A percentile compares a stretch with the other conserved stretches of the same genome.
These are phyloP conservation scores for Phataginus tetradactyla DNA, from an alignment of 2,797 vertebrate species.

Conservation along the genomic window DNA sequence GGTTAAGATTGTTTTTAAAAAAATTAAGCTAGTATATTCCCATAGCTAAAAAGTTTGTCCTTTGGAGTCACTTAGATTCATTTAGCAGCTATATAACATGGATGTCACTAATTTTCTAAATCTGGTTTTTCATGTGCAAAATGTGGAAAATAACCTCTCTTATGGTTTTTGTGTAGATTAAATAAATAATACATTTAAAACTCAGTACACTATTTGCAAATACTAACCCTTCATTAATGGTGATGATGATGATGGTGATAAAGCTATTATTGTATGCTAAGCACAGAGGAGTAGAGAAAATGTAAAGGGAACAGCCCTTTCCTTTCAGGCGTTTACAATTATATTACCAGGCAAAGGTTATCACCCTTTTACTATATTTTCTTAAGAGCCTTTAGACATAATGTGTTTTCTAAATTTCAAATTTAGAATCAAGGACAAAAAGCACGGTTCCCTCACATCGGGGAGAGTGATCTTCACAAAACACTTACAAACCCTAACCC, in stretches of 20 bases:
- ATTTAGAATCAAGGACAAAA: slow-evolving; percentile 6
- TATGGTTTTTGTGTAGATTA: not conserved
- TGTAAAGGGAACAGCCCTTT: not conserved
- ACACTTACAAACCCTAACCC: not conserved
- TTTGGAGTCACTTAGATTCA: not conserved
- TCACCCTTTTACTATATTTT: not conserved
- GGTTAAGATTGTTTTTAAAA: not conserved
- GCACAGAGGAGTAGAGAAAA: not conserved
- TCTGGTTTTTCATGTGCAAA: not conserved
- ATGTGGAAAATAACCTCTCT: not conserved
- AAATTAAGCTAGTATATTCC: not conserved
- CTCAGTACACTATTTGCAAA: not conserved
- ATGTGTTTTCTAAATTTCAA: slow-evolving; percentile 11
- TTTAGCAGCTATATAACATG: not conserved
- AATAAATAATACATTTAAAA: not conserved
- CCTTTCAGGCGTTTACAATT: not conserved
- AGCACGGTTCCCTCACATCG: not conserved
- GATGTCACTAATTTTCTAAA: not conserved
- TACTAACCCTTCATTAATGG: not conserved
- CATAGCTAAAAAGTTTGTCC: not conserved
- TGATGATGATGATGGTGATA: not conserved
- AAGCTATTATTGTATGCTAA: not conserved
- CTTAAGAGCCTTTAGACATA: not conserved
- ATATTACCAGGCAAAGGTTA: not conserved
- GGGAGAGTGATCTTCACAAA: not conserved